Conservation (phyloP, 2,888 invertebrate species). For the Pteria penguin region DNA sequence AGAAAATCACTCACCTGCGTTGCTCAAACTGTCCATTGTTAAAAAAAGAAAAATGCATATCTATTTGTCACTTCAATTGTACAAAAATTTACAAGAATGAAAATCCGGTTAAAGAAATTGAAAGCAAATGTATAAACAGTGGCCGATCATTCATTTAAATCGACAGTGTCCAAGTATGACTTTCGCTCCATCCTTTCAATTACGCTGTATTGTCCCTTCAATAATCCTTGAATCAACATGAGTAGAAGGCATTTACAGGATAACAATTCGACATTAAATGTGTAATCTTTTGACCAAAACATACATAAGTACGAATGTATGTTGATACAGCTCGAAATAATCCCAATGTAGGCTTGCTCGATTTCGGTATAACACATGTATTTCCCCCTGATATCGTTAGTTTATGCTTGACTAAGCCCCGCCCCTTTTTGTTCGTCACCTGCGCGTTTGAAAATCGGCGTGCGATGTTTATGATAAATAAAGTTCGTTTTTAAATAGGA, state of each 20-base stretch:
- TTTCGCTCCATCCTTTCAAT: neutral
- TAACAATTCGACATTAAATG: constrained; percentile 27
- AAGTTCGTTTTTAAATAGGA: neutral
- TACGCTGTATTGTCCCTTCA: neutral
- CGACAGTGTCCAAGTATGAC: neutral
- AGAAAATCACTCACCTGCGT: too few relatives aligned
- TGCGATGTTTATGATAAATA: neutral
- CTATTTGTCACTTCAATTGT: neutral
- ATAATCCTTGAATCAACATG: constrained; percentile 22
- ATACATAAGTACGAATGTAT: constrained; percentile 9
- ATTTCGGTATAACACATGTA: neutral
- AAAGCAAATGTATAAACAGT: neutral
- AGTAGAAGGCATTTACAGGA: constrained; percentile 4
- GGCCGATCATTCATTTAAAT: neutral
- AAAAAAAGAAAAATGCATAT: too few relatives aligned
- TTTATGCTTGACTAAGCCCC: neutral
- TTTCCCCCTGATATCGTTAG: neutral
- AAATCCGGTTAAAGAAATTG: neutral
- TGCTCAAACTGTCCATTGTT: too few relatives aligned
- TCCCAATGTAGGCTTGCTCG: neutral
- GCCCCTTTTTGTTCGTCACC: neutral
- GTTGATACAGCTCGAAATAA: neutral
- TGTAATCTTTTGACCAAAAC: constrained; percentile 29
- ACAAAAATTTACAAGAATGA: neutral
- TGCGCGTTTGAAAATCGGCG: neutral